Evolutionary conservation across 2,797 vertebrate genomes (phyloP).

Genomic region (Apogon talboti): DNA sequence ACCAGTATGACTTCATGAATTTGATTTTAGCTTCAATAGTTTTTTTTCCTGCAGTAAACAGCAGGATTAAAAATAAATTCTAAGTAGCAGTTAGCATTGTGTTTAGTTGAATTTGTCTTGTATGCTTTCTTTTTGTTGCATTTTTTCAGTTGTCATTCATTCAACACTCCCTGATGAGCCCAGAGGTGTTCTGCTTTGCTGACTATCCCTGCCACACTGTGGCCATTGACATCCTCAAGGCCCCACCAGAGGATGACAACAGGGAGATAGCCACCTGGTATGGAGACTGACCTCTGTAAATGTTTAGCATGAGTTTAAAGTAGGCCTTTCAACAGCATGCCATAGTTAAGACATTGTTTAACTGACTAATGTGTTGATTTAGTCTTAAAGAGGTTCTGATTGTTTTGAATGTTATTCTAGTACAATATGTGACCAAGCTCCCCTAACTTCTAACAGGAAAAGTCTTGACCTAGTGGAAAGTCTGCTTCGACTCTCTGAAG

Average conservation of each 20-base stretch:
- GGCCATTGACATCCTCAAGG: slow-evolving; percentile 98
- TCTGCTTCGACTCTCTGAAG: slow-evolving; percentile 93
- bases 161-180: slow-evolving; percentile 97
- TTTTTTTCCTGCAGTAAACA: background rate
- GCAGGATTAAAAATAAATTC: background rate
- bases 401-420: background rate
- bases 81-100: background rate
- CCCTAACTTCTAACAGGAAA: slow-evolving; percentile 87
- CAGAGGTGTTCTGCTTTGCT: slow-evolving; percentile 98
- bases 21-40: background rate
- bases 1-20: background rate
- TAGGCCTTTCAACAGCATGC: background rate
- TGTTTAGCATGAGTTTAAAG: background rate
- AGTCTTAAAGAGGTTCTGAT: background rate
- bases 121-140: background rate
- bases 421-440: background rate
- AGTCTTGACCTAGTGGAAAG: slow-evolving; percentile 98
- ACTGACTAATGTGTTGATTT: background rate
- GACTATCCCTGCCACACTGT: slow-evolving; percentile 97
- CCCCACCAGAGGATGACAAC: slow-evolving; percentile 99
- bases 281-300: slow-evolving; percentile 4
- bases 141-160: slow-evolving; percentile 93
- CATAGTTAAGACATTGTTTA: background rate
- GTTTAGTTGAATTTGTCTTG: background rate
- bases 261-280: slow-evolving; percentile 99